Conservation (phyloP, 2,797 vertebrate species). For the Melanotaenia nigrans region DNA sequence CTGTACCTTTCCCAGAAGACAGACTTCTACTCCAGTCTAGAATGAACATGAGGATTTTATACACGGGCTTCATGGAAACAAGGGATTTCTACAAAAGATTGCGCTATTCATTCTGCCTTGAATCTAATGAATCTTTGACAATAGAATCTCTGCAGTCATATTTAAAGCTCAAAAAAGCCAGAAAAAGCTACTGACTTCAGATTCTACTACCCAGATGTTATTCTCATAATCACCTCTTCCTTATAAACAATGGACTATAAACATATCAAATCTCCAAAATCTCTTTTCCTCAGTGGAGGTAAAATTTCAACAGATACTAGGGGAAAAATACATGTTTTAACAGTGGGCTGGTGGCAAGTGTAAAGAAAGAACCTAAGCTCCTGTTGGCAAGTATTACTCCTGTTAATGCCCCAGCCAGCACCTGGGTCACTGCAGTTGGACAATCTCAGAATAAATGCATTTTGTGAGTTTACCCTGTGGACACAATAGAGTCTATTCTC, state of each 20-base stretch:
- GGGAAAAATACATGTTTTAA: not conserved
- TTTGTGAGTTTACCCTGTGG: slow-evolving; percentile 8
- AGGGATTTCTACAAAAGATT: slow-evolving; percentile 27
- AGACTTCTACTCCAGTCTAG: slow-evolving; percentile 9
- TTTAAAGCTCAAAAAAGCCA: slow-evolving; percentile 23
- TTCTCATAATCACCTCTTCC: not conserved
- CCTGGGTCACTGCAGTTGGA: not conserved
- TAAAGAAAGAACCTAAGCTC: not conserved
- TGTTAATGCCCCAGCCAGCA: slow-evolving; percentile 15
- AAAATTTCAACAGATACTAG: slow-evolving; percentile 1
- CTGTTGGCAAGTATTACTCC: slow-evolving; percentile 6
- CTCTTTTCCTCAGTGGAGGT: not conserved
- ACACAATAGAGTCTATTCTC: slow-evolving; percentile 33
- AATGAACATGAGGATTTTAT: slow-evolving; percentile 28
- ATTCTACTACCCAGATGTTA: not conserved
- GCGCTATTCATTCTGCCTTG: slow-evolving; percentile 21
- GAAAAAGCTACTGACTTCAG: slow-evolving; percentile 2
- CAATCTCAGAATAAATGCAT: slow-evolving; percentile 11
- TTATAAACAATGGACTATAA: not conserved
- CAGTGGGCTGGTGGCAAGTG: not conserved
- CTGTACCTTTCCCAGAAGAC: slow-evolving; percentile 43
- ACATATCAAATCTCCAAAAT: not conserved
- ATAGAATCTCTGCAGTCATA: slow-evolving; percentile 19
- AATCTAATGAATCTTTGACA: slow-evolving; percentile 35
- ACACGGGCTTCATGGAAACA: slow-evolving; percentile 18